These are phyloP conservation scores for Sus cebifrons DNA, from an alignment of 2,797 vertebrate species.

Conservation along the genomic window DNA sequence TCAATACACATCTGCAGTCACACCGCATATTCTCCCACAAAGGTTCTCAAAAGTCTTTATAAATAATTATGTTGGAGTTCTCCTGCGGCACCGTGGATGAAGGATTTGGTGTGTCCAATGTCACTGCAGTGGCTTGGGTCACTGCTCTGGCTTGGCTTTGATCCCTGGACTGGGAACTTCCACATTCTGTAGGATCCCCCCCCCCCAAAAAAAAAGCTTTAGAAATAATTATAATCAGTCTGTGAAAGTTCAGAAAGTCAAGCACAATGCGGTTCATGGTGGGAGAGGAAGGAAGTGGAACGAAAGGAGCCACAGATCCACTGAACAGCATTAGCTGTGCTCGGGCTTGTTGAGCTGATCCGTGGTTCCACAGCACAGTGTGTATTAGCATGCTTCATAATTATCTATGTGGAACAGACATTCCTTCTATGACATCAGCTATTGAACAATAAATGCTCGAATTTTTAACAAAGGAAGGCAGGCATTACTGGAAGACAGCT, in stretches of 20 bases:
- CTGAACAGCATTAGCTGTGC: accelerated
- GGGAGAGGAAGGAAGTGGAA: neutral
- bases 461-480: slow-evolving; percentile 22
- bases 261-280: neutral
- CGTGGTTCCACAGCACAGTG: neutral
- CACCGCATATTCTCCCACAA: neutral
- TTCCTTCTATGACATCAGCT: neutral
- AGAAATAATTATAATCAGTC: neutral
- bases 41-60: neutral
- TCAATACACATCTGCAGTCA: neutral
- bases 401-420: neutral
- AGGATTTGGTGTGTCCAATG: no score
- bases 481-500: neutral
- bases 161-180: no score
- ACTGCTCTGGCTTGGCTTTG: no score
- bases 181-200: no score
- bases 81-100: no score
- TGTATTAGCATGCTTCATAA: neutral
- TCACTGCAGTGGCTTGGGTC: no score
- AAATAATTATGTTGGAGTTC: neutral
- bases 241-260: neutral
- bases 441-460: neutral
- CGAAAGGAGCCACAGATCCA: neutral
- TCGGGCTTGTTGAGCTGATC: neutral
- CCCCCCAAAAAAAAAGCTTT: neutral